Evolutionary conservation across 2,113 vertebrate species (phyloP).

Genomic region (Mola mola): DNA sequence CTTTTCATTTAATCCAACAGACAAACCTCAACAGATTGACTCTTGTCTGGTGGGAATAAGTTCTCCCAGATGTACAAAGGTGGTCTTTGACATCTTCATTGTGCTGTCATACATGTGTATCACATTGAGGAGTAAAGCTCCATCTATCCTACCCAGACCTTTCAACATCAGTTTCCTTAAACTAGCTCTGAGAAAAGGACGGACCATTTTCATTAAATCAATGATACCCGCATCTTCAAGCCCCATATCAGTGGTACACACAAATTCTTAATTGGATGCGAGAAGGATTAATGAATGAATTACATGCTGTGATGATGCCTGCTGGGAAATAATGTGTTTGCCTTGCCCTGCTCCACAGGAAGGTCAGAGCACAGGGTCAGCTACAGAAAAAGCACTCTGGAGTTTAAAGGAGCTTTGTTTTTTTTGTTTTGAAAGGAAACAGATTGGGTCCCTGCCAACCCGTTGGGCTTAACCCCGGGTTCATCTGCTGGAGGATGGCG

Average conservation of each 20-base stretch:
- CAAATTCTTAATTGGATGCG: slow-evolving; percentile 52
- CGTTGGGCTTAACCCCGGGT: slow-evolving; percentile 27
- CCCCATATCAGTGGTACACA: slow-evolving; percentile 22
- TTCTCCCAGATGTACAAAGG: too few relatives aligned
- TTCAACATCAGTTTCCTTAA: neutral
- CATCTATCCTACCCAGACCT: neutral
- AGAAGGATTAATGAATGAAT: slow-evolving; percentile 69
- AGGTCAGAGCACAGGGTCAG: slow-evolving; percentile 61
- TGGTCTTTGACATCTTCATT: too few relatives aligned
- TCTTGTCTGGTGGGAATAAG: too few relatives aligned
- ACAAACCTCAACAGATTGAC: too few relatives aligned
- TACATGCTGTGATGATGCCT: slow-evolving; percentile 68
- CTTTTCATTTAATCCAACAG: too few relatives aligned
- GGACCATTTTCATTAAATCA: slow-evolving; percentile 31
- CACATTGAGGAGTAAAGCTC: neutral
- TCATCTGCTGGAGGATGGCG: slow-evolving; percentile 11
- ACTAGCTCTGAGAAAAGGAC: slow-evolving; percentile 1
- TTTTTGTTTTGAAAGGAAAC: slow-evolving; percentile 32
- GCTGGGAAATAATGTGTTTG: slow-evolving; percentile 53
- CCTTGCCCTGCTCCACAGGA: slow-evolving; percentile 44
- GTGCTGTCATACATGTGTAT: too few relatives aligned
- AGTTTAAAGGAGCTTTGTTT: slow-evolving; percentile 48
- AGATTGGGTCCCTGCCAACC: slow-evolving; percentile 20
- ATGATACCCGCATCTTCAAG: too few relatives aligned
- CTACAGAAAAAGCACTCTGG: slow-evolving; percentile 44